phyloP scores from a whole-genome alignment of 2,797 vertebrate genomes.

The Astyanax mexicanus region DNA sequence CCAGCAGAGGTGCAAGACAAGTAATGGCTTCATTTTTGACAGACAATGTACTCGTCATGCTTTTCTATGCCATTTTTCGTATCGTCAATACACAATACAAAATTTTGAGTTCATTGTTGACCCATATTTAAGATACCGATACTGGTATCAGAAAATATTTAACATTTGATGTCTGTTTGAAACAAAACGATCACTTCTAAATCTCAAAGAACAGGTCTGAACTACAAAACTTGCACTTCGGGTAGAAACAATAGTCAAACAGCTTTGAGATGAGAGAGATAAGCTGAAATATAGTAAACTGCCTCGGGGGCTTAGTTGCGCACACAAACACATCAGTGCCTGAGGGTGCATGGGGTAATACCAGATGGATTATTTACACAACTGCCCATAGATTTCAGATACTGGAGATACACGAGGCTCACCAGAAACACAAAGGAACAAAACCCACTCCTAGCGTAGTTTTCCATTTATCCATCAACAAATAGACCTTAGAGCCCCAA shows the following conservation, averaged over 20 bases:
- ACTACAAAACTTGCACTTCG: slow-evolving; percentile 41
- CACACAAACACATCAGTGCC: slow-evolving; percentile 5
- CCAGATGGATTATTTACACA: slow-evolving; percentile 58
- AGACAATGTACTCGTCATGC: too few relatives aligned
- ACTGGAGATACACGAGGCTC: slow-evolving; percentile 23
- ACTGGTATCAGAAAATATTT: too few relatives aligned
- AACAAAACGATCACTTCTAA: not conserved
- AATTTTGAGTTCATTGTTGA: too few relatives aligned
- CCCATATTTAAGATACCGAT: too few relatives aligned
- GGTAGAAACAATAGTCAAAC: slow-evolving; percentile 53
- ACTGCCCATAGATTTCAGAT: slow-evolving; percentile 48
- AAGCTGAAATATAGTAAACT: slow-evolving; percentile 50
- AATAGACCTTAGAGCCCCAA: not conserved
- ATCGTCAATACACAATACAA: too few relatives aligned
- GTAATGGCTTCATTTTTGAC: too few relatives aligned
- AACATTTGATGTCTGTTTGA: too few relatives aligned
- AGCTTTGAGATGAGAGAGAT: slow-evolving; percentile 42
- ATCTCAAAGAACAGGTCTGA: slow-evolving; percentile 36
- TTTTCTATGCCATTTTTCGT: too few relatives aligned
- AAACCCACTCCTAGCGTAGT: slow-evolving; percentile 13
- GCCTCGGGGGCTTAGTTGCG: slow-evolving; percentile 41
- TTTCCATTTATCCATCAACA: slow-evolving; percentile 24
- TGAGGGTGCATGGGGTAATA: slow-evolving; percentile 51
- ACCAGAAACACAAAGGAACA: slow-evolving; percentile 18
- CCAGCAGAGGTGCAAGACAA: too few relatives aligned